Conservation (phyloP, 2,113 vertebrate genomes). For the Podocnemis expansa region DNA sequence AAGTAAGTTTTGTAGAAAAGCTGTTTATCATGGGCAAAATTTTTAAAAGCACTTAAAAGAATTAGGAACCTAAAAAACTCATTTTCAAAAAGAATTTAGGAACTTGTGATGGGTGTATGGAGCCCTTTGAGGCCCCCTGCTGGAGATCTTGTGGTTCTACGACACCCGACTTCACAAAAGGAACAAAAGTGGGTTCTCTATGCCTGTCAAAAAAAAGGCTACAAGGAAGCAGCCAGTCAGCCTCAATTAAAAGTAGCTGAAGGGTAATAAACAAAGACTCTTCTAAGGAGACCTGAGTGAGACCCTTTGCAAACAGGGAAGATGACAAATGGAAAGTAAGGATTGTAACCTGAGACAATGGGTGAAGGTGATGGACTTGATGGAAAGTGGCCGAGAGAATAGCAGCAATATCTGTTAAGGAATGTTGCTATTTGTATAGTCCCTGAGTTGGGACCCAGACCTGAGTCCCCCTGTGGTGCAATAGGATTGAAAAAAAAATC, state of each 20-base stretch:
- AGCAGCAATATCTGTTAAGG: too few species aligned
- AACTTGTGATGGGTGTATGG: not conserved
- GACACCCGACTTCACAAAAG: not conserved
- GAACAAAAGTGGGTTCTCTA: not conserved
- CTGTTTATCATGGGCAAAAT: slow-evolving; percentile 33
- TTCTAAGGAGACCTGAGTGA: too few species aligned
- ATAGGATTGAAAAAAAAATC: too few species aligned
- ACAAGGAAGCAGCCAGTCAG: not conserved
- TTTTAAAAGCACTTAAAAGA: not conserved
- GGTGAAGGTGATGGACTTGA: too few species aligned
- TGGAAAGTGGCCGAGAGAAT: too few species aligned
- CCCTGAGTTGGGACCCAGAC: too few species aligned
- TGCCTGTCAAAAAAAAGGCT: not conserved
- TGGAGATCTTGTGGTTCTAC: not conserved
- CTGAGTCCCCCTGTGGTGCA: too few species aligned
- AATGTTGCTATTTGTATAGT: too few species aligned
- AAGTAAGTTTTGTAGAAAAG: slow-evolving; percentile 8
- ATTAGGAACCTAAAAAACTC: not conserved
- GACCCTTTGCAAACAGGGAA: too few species aligned
- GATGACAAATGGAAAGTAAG: too few species aligned
- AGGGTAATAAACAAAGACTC: not conserved
- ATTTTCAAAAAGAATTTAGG: slow-evolving; percentile 22
- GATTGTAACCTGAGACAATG: too few species aligned
- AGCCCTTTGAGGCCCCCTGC: not conserved
- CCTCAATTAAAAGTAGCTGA: not conserved